phyloP scores from a whole-genome alignment of 2,888 invertebrate species.

The Ischnura elegans region DNA sequence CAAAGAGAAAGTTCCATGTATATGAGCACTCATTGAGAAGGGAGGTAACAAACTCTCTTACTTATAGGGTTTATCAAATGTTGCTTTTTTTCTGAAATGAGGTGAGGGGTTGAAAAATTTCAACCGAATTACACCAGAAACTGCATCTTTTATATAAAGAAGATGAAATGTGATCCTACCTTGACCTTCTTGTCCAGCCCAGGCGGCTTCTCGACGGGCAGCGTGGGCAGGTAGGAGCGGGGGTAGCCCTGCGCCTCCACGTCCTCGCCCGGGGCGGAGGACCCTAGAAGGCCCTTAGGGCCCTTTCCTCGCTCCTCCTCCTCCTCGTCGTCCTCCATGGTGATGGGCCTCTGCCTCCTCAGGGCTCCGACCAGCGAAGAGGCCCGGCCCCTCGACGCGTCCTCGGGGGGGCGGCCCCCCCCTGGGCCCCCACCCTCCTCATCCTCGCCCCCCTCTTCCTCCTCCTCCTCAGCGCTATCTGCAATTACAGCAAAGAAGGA shows the following conservation, averaged over 20 bases:
- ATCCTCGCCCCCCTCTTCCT: slow-evolving; percentile 75
- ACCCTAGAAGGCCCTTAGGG: slow-evolving; percentile 77
- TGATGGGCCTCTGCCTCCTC: slow-evolving; percentile 44
- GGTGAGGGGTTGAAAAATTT: no score
- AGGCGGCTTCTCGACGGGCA: slow-evolving; percentile 82
- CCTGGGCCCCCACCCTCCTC: slow-evolving; percentile 77
- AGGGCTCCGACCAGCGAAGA: slow-evolving; percentile 30
- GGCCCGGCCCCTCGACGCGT: slow-evolving; percentile 49
- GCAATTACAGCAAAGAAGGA: slow-evolving; percentile 72
- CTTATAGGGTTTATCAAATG: no score
- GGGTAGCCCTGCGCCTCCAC: slow-evolving; percentile 70
- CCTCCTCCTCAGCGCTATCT: slow-evolving; percentile 81
- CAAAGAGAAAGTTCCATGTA: no score
- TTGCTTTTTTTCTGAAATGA: no score
- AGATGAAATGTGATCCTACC: slow-evolving; percentile 78
- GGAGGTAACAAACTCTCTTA: no score
- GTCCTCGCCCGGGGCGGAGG: slow-evolving; percentile 70
- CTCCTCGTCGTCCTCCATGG: slow-evolving; percentile 64
- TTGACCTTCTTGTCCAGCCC: slow-evolving; percentile 87
- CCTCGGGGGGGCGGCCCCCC: slow-evolving; percentile 69
- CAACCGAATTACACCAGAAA: no score
- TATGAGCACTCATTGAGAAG: no score
- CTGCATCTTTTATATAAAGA: no score
- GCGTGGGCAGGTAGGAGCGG: slow-evolving; percentile 73
- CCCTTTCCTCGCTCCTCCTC: slow-evolving; percentile 74